These are phyloP conservation scores for Catostomus latipinnis DNA, from an alignment of 2,797 vertebrate genomes.

Conservation along the genomic window DNA sequence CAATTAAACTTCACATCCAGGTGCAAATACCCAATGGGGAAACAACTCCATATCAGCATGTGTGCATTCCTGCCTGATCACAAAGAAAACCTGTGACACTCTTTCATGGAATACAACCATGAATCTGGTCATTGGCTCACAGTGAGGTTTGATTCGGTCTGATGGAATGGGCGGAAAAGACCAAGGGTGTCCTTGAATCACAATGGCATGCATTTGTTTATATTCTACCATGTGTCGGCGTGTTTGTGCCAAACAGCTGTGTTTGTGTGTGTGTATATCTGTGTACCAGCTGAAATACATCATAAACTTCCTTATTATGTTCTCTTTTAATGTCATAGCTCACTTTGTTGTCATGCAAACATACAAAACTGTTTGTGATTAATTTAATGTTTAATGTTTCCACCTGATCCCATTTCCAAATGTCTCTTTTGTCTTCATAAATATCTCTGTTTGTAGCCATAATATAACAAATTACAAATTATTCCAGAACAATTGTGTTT, in stretches of 20 bases:
- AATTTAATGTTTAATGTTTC: slow-evolving; percentile 7
- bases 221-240: background rate
- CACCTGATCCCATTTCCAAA: background rate
- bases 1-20: background rate
- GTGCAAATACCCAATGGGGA: background rate
- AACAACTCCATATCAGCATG: slow-evolving; percentile 1
- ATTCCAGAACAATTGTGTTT: background rate
- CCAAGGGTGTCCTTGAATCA: slow-evolving; percentile 24
- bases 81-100: slow-evolving; percentile 3
- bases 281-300: slow-evolving; percentile 10
- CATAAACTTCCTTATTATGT: slow-evolving; percentile 13
- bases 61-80: slow-evolving; percentile 2
- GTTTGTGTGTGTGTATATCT: slow-evolving; percentile 6
- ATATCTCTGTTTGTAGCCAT: background rate
- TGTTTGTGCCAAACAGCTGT: slow-evolving; percentile 18
- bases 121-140: slow-evolving; percentile 21
- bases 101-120: background rate
- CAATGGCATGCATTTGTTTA: slow-evolving; percentile 18
- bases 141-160: slow-evolving; percentile 9
- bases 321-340: slow-evolving; percentile 23
- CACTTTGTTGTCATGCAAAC: slow-evolving; percentile 29
- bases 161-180: background rate
- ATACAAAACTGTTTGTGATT: background rate
- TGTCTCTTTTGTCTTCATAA: background rate
- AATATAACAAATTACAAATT: background rate